Conservation (phyloP, 2,797 vertebrate genomes). For the Thunnus albacares region DNA sequence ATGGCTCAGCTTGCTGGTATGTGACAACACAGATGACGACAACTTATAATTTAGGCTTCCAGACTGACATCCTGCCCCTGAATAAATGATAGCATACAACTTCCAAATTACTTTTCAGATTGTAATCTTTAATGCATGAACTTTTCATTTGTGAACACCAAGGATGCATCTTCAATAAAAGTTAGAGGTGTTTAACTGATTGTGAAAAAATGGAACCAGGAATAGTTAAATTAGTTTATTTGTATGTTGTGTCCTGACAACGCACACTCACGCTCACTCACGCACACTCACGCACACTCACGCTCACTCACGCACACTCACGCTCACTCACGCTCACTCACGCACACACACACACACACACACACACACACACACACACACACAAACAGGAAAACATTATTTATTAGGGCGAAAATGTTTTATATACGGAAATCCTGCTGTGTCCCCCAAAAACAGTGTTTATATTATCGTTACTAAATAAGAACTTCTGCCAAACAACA, state of each 20-base stretch:
- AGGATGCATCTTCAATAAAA: not conserved
- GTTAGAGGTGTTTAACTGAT: conserved; percentile 16
- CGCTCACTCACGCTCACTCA: no score
- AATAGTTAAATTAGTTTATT: conserved; percentile 5
- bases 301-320: no score
- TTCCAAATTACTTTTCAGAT: conserved; percentile 12
- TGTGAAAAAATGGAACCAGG: conserved; percentile 39
- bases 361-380: not conserved
- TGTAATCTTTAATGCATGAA: conserved; percentile 30
- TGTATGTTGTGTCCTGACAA: not conserved
- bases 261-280: not conserved
- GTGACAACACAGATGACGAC: conserved; percentile 30
- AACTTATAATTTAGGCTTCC: conserved; percentile 12
- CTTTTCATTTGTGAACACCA: not conserved
- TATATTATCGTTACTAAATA: conserved; percentile 58
- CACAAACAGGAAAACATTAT: conserved; percentile 30
- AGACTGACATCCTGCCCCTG: conserved; percentile 21
- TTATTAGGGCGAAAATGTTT: conserved; percentile 37
- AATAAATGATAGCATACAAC: conserved; percentile 27
- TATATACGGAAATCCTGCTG: conserved; percentile 49
- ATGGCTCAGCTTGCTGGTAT: not conserved
- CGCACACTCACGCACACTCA: not conserved
- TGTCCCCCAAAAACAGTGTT: conserved; percentile 41
- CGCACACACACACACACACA: not conserved
- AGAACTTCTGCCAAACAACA: conserved; percentile 60